A percentile compares a stretch with the other conserved stretches of the same genome.
phyloP scores from a whole-genome alignment of 2,888 invertebrate genomes.

The Alloplasta piceator region DNA sequence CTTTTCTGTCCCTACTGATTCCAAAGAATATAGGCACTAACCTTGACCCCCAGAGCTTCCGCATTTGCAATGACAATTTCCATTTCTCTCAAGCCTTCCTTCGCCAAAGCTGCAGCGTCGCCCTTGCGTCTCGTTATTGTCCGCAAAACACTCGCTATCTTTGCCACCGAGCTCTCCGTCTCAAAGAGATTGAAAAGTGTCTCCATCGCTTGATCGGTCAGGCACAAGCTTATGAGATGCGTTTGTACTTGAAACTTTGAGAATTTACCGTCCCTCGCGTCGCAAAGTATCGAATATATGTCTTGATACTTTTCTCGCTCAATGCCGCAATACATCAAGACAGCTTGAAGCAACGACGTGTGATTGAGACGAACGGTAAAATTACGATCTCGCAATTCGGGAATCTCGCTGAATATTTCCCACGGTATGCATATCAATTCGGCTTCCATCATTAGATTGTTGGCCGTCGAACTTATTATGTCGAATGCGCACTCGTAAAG shows the following conservation, averaged over 20 bases:
- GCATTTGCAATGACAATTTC: constrained; percentile 89
- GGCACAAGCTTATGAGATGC: constrained; percentile 87
- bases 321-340: constrained; percentile 92
- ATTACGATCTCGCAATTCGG: constrained; percentile 87
- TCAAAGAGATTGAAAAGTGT: constrained; percentile 88
- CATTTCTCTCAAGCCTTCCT: constrained; percentile 90
- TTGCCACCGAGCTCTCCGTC: constrained; percentile 86
- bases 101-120: constrained; percentile 87
- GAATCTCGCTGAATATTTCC: constrained; percentile 89
- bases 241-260: constrained; percentile 90
- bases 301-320: constrained; percentile 87
- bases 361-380: constrained; percentile 92
- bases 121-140: constrained; percentile 89
- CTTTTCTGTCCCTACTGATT: too few species aligned
- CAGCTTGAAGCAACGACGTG: constrained; percentile 89
- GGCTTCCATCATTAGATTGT: constrained; percentile 91
- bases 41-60: constrained; percentile 90
- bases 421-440: constrained; percentile 92
- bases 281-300: constrained; percentile 84
- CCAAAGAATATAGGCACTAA: constrained; percentile 77
- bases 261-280: constrained; percentile 86
- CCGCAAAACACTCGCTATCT: constrained; percentile 86
- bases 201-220: constrained; percentile 88
- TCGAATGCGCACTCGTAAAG: constrained; percentile 96
- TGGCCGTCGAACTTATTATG: constrained; percentile 91